These are phyloP conservation scores for Numenius phaeopus DNA, from an alignment of 2,797 vertebrate species.

Conservation along the genomic window DNA sequence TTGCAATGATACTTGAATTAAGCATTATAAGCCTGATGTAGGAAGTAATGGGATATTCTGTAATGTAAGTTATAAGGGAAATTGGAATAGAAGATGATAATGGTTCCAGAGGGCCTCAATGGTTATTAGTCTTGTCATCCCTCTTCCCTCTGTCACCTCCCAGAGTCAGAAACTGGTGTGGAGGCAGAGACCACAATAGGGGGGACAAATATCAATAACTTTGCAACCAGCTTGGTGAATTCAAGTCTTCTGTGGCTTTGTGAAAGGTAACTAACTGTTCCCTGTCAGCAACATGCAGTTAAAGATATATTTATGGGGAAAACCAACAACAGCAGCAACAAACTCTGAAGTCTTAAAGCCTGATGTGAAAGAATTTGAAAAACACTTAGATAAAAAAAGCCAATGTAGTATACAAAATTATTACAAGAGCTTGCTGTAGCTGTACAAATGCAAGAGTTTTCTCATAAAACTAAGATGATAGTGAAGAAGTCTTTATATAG, in stretches of 20 bases:
- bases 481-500: background rate
- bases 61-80: background rate
- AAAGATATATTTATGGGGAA: background rate
- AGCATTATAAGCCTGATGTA: background rate
- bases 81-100: background rate
- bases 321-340: background rate
- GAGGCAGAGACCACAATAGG: background rate
- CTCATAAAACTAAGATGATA: background rate
- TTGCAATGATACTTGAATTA: constrained; percentile 6
- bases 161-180: background rate
- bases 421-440: background rate
- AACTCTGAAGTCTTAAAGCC: background rate
- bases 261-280: background rate
- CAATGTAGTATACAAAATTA: background rate
- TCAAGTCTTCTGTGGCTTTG: background rate
- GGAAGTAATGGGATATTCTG: background rate
- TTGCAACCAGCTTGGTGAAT: background rate
- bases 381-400: background rate
- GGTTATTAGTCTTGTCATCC: background rate
- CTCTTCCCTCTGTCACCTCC: background rate
- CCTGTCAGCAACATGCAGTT: background rate
- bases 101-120: background rate
- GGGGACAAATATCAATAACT: background rate
- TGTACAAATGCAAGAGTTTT: background rate
- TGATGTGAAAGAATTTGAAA: background rate